Evolutionary conservation across 2,113 vertebrate species (phyloP), one percentile per base, ranked within the genome.

Genomic region (Cebus imitator): DNA sequence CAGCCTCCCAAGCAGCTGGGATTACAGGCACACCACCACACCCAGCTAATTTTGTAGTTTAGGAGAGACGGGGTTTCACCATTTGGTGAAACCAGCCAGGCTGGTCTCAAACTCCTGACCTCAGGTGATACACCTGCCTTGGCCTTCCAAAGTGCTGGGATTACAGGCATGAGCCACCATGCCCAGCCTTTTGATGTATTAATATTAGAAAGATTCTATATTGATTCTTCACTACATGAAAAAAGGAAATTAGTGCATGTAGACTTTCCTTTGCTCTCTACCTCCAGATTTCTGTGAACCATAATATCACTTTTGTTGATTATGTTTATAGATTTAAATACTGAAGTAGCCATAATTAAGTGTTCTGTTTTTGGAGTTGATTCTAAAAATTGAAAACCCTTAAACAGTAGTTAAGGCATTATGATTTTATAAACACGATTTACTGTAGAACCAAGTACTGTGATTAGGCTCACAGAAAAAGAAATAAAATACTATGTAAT

Each of bases 401-500:
- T 64, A 64, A 87, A 48, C 27, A 48, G 52, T 72, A 23, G 73
- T 87, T 97, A 90, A 57, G 45, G 8, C 50, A n/a, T 83, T 90
- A 79, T 43, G 61, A 64, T 95, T 87, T n/a, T 32, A 7, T 78
- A 83, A 97, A 91, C 52, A 83, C 1, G 1, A 40, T 30, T 78
- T 13, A 55, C 50, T 55, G 11, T 12, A 79, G 45, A 78, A 83
- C 20, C 75, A 48, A 83, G 43, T 32, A 35, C 81, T 78, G 6
- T 93, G 68, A 93, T 87, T 90, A 90, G 76, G 43, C 43, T 14
- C 17, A 35, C 1, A 21, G 43, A 82, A 91, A 82, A 72, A 45
- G 81, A 87, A 92, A 64, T 68, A 64, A 87, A 66, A 78, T n/a
- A 45, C 21, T 21, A 0, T 43, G 50, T 93, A 96, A 93, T 94